Percentiles rank a stretch among this genome's conserved stretches.
phyloP scores from a whole-genome alignment of 2,113 vertebrate species.

The Aspiorhynchus laticeps region DNA sequence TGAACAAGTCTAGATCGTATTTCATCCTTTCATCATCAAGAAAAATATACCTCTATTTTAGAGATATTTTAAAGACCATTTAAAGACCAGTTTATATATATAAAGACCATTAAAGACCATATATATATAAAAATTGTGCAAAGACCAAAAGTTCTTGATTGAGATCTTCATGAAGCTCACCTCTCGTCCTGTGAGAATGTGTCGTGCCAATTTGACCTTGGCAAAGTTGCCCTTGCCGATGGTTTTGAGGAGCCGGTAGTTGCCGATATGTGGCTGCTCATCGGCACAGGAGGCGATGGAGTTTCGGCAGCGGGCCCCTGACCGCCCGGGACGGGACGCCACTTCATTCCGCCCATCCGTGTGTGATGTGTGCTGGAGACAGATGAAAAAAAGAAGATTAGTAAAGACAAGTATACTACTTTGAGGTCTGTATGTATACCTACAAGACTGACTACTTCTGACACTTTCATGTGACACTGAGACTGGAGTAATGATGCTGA shows the following conservation, averaged over 20 bases:
- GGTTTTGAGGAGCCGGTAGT: conserved; percentile 88
- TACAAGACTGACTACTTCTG: no score
- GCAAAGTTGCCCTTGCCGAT: conserved; percentile 92
- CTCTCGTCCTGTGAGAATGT: conserved; percentile 89
- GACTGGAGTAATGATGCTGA: no score
- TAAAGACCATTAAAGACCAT: no score
- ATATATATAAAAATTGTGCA: not conserved
- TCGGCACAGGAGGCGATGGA: conserved; percentile 85
- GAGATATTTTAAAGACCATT: no score
- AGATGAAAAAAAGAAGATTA: not conserved
- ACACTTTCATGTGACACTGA: no score
- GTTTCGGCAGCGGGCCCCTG: conserved; percentile 84
- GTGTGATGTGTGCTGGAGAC: conserved; percentile 82
- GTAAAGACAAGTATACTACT: not conserved
- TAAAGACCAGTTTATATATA: not conserved
- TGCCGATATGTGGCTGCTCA: conserved; percentile 86
- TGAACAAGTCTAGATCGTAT: not conserved
- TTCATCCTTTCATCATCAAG: no score
- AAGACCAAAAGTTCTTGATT: not conserved
- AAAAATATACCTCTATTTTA: no score
- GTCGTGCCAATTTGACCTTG: conserved; percentile 87
- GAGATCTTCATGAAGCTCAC: conserved; percentile 66
- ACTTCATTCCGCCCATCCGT: conserved; percentile 84
- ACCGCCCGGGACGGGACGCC: conserved; percentile 78
- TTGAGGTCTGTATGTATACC: not conserved